A percentile compares a stretch with the other conserved stretches of the same genome.
phyloP scores from a whole-genome alignment of 1,140 invertebrate genomes.

The Lethrus apterus region DNA sequence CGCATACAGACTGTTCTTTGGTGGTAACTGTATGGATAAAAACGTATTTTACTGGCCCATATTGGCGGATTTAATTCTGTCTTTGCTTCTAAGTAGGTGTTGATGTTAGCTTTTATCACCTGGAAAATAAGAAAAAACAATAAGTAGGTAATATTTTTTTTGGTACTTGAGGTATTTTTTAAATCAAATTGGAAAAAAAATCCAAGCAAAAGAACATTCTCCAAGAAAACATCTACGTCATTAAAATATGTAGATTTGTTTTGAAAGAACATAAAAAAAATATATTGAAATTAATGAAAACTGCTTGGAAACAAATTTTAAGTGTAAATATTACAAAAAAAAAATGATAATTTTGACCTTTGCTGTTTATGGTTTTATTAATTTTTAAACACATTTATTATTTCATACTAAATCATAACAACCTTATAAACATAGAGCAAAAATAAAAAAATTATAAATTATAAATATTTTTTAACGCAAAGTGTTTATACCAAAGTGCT shows the following conservation, averaged over 20 bases:
- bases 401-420: too few relatives aligned
- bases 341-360: too few relatives aligned
- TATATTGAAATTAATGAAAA: neutral
- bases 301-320: neutral
- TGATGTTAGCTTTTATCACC: conserved; percentile 75
- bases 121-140: conserved; percentile 39
- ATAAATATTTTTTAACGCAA: too few relatives aligned
- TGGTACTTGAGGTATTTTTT: neutral
- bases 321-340: neutral
- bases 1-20: conserved; percentile 70
- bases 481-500: too few relatives aligned
- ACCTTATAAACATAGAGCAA: too few relatives aligned
- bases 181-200: neutral
- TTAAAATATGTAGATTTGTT: too few relatives aligned
- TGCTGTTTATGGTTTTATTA: too few relatives aligned
- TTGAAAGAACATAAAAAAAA: conserved; percentile 1
- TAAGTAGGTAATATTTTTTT: neutral
- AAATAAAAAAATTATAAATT: too few relatives aligned
- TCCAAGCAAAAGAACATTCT: too few relatives aligned
- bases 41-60: conserved; percentile 64
- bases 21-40: conserved; percentile 67
- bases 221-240: too few relatives aligned
- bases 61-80: conserved; percentile 63
- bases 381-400: too few relatives aligned
- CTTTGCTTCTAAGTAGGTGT: conserved; percentile 72